phyloP scores from a whole-genome alignment of 2,113 vertebrate genomes.

The Illadopsis cleaveri region DNA sequence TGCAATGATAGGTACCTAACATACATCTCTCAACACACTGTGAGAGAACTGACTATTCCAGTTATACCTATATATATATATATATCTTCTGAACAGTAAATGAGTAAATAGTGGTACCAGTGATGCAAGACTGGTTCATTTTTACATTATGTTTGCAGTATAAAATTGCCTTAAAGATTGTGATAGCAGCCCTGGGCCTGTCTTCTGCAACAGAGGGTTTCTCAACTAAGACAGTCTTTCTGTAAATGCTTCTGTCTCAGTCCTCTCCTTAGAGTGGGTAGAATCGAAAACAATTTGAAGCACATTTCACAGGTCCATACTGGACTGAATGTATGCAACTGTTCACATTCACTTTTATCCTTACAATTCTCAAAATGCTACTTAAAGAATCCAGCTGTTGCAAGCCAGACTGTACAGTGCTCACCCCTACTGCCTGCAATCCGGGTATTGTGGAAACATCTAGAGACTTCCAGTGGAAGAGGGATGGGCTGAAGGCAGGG shows the following conservation, averaged over 20 bases:
- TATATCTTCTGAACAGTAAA: background rate
- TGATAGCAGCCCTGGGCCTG: background rate
- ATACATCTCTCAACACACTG: background rate
- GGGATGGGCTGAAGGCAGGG: background rate
- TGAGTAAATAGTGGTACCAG: background rate
- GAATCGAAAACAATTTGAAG: background rate
- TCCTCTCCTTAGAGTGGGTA: background rate
- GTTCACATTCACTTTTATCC: background rate
- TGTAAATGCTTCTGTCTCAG: background rate
- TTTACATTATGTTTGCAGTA: background rate
- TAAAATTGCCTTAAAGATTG: background rate
- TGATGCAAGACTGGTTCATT: background rate
- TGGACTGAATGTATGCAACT: background rate
- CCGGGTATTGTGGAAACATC: background rate
- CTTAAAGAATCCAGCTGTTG: background rate
- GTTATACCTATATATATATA: no score
- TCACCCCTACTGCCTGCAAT: background rate
- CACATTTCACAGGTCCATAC: background rate
- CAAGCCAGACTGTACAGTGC: background rate
- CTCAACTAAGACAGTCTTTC: background rate
- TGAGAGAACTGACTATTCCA: background rate
- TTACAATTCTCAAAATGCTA: background rate
- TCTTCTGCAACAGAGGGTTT: background rate
- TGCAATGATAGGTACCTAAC: background rate
- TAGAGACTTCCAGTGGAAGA: background rate